Conservation (phyloP, 1,140 invertebrate genomes). For the Pentalonia nigronervosa region DNA sequence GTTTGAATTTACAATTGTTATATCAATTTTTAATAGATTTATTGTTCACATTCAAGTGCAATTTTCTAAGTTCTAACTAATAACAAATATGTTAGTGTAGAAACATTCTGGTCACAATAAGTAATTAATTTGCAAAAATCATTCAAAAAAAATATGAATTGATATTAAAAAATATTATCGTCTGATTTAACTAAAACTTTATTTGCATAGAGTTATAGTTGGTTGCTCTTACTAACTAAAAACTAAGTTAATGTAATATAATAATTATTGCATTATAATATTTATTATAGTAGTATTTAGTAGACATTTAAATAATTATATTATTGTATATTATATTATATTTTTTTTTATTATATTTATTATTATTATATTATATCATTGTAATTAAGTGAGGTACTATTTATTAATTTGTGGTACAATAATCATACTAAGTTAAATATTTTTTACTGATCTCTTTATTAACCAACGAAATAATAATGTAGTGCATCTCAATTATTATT, state of each 20-base stretch:
- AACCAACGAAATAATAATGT: neutral
- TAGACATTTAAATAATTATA: neutral
- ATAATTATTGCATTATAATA: neutral
- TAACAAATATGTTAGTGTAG: neutral
- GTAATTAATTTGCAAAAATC: neutral
- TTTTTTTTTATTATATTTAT: no score
- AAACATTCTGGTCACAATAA: neutral
- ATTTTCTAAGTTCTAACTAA: neutral
- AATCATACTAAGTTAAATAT: neutral
- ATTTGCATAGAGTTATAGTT: neutral
- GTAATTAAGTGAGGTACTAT: neutral
- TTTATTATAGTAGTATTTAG: neutral
- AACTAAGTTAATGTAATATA: neutral
- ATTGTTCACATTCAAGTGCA: neutral
- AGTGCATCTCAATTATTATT: neutral
- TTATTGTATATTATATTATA: no score
- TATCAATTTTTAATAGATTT: neutral
- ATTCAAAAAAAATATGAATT: neutral
- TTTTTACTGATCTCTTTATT: neutral
- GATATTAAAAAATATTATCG: neutral
- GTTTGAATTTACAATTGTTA: neutral
- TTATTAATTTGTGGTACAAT: neutral
- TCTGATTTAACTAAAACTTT: neutral
- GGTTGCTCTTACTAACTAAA: neutral
- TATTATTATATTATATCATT: no score